Evolutionary conservation across 2,113 vertebrate species (phyloP).

Genomic region (Puffinus mauretanicus): DNA sequence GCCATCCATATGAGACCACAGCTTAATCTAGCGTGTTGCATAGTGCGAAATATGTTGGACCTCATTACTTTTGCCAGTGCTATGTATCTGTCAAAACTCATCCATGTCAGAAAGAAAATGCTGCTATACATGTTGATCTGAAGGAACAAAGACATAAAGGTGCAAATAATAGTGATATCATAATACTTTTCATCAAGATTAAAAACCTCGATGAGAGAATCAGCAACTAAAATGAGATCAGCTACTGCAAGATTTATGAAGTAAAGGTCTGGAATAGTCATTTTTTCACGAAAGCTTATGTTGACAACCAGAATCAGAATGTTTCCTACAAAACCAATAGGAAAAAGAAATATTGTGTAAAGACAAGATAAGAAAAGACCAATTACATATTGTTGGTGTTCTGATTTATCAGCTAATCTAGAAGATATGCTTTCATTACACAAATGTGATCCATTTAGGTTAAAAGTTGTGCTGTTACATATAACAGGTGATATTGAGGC

Average conservation of each 20-base stretch:
- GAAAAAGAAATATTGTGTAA: constrained; percentile 94
- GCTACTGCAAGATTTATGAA: constrained; percentile 94
- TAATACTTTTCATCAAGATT: constrained; percentile 96
- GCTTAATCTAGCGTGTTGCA: constrained; percentile 90
- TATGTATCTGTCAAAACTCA: constrained; percentile 96
- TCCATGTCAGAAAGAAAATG: constrained; percentile 99
- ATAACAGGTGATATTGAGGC: constrained; percentile 68
- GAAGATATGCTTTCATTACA: constrained; percentile 68
- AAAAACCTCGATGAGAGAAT: constrained; percentile 97
- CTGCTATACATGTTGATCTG: constrained; percentile 99
- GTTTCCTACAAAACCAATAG: constrained; percentile 95
- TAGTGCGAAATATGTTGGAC: constrained; percentile 87
- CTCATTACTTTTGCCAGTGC: constrained; percentile 89
- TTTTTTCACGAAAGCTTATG: constrained; percentile 91
- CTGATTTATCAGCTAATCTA: constrained; percentile 66
- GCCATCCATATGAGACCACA: constrained; percentile 97
- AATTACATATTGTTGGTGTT: constrained; percentile 83
- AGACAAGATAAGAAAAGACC: constrained; percentile 93
- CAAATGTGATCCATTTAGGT: constrained; percentile 71
- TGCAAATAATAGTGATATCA: constrained; percentile 91
- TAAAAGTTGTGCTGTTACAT: constrained; percentile 73
- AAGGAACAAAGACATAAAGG: constrained; percentile 97
- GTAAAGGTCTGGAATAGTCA: constrained; percentile 97
- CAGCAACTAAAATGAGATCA: constrained; percentile 92
- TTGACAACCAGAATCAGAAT: constrained; percentile 95